A percentile compares a stretch with the other conserved stretches of the same genome.
These are phyloP conservation scores for Origma solitaria DNA, from an alignment of 2,113 vertebrate species.

Conservation along the genomic window DNA sequence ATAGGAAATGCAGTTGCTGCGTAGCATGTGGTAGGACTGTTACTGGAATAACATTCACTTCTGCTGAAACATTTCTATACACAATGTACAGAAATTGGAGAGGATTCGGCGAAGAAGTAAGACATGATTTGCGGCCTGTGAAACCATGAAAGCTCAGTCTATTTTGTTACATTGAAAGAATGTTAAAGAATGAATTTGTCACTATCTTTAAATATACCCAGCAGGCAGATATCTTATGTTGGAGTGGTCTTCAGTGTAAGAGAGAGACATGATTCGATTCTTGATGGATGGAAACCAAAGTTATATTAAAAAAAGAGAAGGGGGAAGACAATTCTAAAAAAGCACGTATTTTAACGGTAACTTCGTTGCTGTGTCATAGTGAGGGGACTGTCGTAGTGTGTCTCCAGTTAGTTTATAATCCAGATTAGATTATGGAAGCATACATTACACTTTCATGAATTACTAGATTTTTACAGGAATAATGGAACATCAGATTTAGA, in stretches of 20 bases:
- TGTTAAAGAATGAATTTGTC: conserved; percentile 7
- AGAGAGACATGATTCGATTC: background rate
- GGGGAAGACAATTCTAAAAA: background rate
- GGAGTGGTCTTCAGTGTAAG: background rate
- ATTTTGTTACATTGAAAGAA: background rate
- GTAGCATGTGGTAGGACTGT: background rate
- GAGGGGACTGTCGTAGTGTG: background rate
- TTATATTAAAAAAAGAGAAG: background rate
- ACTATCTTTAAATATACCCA: conserved; percentile 20
- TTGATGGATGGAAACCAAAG: conserved; percentile 11
- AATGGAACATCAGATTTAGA: background rate
- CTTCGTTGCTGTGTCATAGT: background rate
- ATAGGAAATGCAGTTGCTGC: background rate
- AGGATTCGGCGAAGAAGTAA: background rate
- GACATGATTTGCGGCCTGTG: background rate
- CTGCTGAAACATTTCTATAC: background rate
- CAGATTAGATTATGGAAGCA: background rate
- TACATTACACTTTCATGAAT: background rate
- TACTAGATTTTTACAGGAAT: background rate
- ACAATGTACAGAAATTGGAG: background rate
- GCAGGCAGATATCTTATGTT: background rate
- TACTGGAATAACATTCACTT: background rate
- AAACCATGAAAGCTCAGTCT: background rate
- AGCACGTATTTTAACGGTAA: background rate
- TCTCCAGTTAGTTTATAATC: background rate